These are phyloP conservation scores for Drosophila prolongata DNA, from an alignment of 2,888 invertebrate species.

Conservation along the genomic window DNA sequence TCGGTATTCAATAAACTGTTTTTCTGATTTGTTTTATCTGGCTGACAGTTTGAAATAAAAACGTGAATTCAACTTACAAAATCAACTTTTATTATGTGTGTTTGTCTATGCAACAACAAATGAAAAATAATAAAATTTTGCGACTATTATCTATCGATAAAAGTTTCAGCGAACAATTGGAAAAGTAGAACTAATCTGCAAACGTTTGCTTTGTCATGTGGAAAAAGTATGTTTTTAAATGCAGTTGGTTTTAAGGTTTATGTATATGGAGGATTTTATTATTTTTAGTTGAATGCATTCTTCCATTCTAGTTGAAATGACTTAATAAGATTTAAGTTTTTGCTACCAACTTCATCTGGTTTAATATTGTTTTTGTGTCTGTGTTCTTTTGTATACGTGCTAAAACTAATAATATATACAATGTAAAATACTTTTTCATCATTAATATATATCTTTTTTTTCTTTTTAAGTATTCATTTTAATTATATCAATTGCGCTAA, in stretches of 20 bases:
- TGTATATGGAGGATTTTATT: constrained; percentile 44
- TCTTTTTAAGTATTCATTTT: constrained; percentile 55
- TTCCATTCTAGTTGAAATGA: constrained; percentile 61
- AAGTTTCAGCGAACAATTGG: constrained; percentile 5
- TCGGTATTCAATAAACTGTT: constrained; percentile 5
- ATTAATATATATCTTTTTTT: constrained; percentile 37
- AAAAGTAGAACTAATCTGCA: constrained; percentile 23
- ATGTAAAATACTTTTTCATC: constrained; percentile 70
- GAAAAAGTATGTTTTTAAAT: constrained; percentile 64
- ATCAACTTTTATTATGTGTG: constrained; percentile 24
- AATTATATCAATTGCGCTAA: constrained; percentile 84
- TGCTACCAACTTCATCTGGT: constrained; percentile 68
- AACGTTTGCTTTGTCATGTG: constrained; percentile 50
- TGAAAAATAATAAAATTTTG: neutral
- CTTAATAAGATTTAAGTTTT: constrained; percentile 72
- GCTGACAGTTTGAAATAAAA: constrained; percentile 46
- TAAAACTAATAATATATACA: constrained; percentile 83
- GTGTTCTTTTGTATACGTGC: constrained; percentile 70
- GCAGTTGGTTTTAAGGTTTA: constrained; percentile 65
- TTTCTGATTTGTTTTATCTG: constrained; percentile 40
- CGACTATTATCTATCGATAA: constrained; percentile 7
- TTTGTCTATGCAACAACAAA: constrained; percentile 19
- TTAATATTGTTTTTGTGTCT: constrained; percentile 43
- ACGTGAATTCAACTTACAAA: constrained; percentile 41
- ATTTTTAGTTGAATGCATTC: constrained; percentile 41